Conservation (phyloP, 2,888 invertebrate genomes). For the Gonocerus acuteangulatus region DNA sequence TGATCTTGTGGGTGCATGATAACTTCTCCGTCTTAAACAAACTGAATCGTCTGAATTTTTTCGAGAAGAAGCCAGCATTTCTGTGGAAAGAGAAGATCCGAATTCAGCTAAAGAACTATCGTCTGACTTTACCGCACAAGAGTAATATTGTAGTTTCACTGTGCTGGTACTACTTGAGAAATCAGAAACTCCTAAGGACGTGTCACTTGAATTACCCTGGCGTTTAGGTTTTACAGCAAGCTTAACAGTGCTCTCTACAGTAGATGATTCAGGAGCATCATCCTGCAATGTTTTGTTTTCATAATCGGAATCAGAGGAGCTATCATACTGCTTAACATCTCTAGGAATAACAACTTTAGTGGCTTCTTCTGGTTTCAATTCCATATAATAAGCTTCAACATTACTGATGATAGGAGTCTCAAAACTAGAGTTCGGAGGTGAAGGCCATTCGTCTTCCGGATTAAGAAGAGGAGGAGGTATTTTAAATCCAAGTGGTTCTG, state of each 20-base stretch:
- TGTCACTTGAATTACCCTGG: constrained; percentile 58
- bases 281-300: constrained; percentile 64
- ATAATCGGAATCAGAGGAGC: constrained; percentile 48
- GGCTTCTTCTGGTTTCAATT: constrained; percentile 67
- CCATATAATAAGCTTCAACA: constrained; percentile 71
- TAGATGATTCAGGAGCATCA: constrained; percentile 36
- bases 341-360: constrained; percentile 61
- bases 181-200: constrained; percentile 76
- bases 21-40: constrained; percentile 33
- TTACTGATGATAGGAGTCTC: constrained; percentile 67
- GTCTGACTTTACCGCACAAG: constrained; percentile 38
- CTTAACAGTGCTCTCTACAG: constrained; percentile 67
- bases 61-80: constrained; percentile 36
- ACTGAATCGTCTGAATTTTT: constrained; percentile 38
- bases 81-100: constrained; percentile 38
- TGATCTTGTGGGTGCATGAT: constrained; percentile 34
- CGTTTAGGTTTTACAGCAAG: constrained; percentile 71
- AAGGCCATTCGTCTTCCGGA: constrained; percentile 63
- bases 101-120: constrained; percentile 39
- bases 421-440: constrained; percentile 59
- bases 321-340: constrained; percentile 48
- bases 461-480: constrained; percentile 37
- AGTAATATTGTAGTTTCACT: constrained; percentile 47
- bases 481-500: constrained; percentile 35
- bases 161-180: constrained; percentile 84